Evolutionary conservation across 1,140 invertebrate species (phyloP).

Genomic region (Lutraria rhynchaena): DNA sequence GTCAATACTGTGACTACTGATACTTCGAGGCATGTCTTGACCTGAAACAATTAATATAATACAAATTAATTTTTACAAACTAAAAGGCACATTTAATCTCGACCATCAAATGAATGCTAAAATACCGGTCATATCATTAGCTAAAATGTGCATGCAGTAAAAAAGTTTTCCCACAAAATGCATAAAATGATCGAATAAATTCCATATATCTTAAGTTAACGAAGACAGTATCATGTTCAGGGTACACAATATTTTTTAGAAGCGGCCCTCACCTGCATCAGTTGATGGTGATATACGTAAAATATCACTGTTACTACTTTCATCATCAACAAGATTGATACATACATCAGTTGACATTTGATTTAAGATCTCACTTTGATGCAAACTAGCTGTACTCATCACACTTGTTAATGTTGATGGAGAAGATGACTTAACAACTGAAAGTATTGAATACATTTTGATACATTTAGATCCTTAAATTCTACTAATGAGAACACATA

Average conservation of each 20-base stretch:
- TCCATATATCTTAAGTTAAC: no score
- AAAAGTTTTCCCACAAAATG: no score
- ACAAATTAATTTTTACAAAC: no score
- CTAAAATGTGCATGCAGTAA: no score
- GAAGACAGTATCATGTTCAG: no score
- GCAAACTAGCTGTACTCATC: conserved; percentile 22
- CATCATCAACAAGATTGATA: conserved; percentile 37
- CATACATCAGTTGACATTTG: conserved; percentile 44
- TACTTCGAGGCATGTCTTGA: conserved; percentile 29
- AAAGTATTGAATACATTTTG: conserved; percentile 30
- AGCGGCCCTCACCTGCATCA: conserved; percentile 15
- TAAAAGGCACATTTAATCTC: no score
- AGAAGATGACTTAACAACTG: conserved; percentile 8
- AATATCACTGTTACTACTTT: conserved; percentile 20
- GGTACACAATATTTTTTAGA: no score
- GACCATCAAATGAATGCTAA: no score
- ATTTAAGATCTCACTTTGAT: conserved; percentile 46
- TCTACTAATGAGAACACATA: no score
- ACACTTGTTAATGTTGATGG: conserved; percentile 5
- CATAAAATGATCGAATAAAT: no score
- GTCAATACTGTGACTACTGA: conserved; percentile 68
- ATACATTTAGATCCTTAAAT: not conserved
- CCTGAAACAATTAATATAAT: conserved; percentile 3
- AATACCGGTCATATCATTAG: no score
- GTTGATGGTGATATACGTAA: not conserved